Percentiles rank a stretch among this genome's conserved stretches.
Conservation (phyloP, 1,140 invertebrate genomes). For the Aphaenogaster floridana region DNA sequence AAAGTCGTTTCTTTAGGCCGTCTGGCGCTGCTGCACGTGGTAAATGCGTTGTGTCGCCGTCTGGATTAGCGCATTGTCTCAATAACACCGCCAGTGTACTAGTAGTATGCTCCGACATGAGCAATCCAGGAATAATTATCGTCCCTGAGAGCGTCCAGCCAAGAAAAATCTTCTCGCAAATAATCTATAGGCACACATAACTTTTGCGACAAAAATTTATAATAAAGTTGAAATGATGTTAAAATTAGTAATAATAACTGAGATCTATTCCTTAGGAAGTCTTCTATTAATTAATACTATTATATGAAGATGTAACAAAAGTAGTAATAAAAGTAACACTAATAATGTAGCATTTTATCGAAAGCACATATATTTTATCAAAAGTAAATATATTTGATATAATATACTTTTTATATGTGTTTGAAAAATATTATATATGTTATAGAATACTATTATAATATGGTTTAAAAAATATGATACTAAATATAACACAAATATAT, state of each 20-base stretch:
- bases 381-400: background rate
- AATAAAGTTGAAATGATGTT: background rate
- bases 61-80: conserved; percentile 88
- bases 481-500: background rate
- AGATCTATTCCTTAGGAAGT: background rate
- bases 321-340: background rate
- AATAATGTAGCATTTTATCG: background rate
- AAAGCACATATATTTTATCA: background rate
- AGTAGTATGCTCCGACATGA: conserved; percentile 88
- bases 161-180: conserved; percentile 90
- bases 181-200: conserved; percentile 83
- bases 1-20: conserved; percentile 85
- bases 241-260: conserved; percentile 2
- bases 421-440: background rate
- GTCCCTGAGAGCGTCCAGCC: conserved; percentile 89
- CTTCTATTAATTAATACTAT: background rate
- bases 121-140: conserved; percentile 88
- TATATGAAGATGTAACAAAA: background rate
- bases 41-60: conserved; percentile 80
- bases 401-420: background rate
- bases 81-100: conserved; percentile 87
- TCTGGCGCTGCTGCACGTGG: conserved; percentile 84
- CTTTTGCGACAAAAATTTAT: background rate
- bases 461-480: no score
- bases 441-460: no score